Conservation (phyloP, 2,113 vertebrate genomes). For the Telmatochromis brichardi region DNA sequence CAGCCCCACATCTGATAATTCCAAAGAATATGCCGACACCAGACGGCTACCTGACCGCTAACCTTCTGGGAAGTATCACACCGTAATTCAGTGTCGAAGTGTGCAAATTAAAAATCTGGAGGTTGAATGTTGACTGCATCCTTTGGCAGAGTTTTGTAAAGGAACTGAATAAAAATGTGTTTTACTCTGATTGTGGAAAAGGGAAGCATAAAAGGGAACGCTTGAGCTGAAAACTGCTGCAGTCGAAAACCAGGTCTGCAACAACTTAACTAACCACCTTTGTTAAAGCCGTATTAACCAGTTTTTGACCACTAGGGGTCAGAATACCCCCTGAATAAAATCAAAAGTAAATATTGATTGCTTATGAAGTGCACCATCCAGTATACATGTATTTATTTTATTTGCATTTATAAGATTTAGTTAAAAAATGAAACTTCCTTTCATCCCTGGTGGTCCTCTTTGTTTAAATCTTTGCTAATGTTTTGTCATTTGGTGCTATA, state of each 20-base stretch:
- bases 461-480: not conserved
- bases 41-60: constrained; percentile 84
- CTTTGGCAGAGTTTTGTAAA: not conserved
- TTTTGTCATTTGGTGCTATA: not conserved
- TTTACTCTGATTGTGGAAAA: not conserved
- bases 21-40: constrained; percentile 75
- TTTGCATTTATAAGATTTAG: not conserved
- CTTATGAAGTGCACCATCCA: not conserved
- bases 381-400: not conserved
- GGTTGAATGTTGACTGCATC: not conserved
- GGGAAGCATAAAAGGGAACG: not conserved
- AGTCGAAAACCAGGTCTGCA: not conserved
- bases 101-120: not conserved
- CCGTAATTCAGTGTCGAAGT: not conserved
- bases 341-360: not conserved
- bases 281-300: not conserved
- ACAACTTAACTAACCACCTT: not conserved
- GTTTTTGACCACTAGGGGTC: not conserved
- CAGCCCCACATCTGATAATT: constrained; percentile 22
- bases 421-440: not conserved
- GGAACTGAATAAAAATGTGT: not conserved
- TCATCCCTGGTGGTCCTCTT: not conserved
- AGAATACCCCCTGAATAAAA: not conserved
- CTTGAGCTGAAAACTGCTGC: not conserved
- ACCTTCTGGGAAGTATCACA: constrained; percentile 68